A percentile compares a stretch with the other conserved stretches of the same genome.
These are phyloP conservation scores for Atta texana DNA, from an alignment of 1,140 invertebrate genomes.

Conservation along the genomic window DNA sequence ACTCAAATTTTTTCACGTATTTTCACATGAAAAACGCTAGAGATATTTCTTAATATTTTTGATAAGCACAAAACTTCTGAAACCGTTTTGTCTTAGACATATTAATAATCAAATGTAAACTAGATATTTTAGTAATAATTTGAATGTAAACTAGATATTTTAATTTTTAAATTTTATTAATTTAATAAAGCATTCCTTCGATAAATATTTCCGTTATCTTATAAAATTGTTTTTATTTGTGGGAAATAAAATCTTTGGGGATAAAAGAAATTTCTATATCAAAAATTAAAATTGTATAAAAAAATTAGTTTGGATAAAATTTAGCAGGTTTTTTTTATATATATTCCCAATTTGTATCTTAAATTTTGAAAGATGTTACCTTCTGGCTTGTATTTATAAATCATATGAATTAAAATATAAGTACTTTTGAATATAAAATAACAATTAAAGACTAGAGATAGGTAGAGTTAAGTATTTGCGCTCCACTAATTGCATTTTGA, in stretches of 20 bases:
- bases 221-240: not conserved
- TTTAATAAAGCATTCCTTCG: not conserved
- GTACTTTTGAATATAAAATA: no score
- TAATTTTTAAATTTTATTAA: not conserved
- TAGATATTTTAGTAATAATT: no score
- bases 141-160: no score
- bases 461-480: no score
- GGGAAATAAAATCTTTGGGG: not conserved
- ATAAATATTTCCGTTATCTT: not conserved
- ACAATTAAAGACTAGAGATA: no score
- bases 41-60: not conserved
- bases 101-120: not conserved
- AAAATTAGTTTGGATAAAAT: not conserved
- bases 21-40: not conserved
- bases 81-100: not conserved
- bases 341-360: not conserved
- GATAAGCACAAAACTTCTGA: slow-evolving; percentile 3
- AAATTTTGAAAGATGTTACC: no score
- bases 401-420: no score
- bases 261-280: not conserved
- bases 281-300: not conserved
- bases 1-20: slow-evolving; percentile 22
- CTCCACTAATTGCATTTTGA: no score
- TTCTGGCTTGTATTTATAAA: no score
- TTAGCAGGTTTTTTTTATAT: not conserved